phyloP scores from a whole-genome alignment of 1,140 invertebrate species.

The Drosophila dunni region DNA sequence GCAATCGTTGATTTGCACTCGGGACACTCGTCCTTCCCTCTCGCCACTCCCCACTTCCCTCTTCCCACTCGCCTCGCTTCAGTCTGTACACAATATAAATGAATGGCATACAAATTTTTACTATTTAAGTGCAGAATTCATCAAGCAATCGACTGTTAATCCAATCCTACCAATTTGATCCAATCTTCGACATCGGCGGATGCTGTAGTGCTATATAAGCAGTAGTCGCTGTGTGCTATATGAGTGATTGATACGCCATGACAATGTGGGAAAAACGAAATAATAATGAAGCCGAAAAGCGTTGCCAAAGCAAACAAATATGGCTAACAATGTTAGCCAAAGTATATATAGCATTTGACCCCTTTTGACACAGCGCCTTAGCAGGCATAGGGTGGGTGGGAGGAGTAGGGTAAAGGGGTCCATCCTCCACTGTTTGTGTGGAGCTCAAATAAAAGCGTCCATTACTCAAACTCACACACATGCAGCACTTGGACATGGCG shows the following conservation, averaged over 20 bases:
- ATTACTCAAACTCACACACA: conserved; percentile 74
- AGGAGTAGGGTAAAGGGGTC: background rate
- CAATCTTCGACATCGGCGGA: conserved; percentile 1
- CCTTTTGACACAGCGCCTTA: conserved; percentile 70
- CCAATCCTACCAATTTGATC: conserved; percentile 12
- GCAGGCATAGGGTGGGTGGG: background rate
- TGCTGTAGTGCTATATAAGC: conserved; percentile 4
- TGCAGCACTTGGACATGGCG: conserved; percentile 11
- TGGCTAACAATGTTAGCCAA: conserved; percentile 38
- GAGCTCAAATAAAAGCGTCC: conserved; percentile 79
- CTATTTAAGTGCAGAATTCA: conserved; percentile 63
- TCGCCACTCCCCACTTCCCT: background rate
- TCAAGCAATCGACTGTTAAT: conserved; percentile 44
- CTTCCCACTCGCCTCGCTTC: conserved; percentile 9
- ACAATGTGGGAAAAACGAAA: conserved; percentile 52
- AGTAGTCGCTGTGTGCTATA: conserved; percentile 10
- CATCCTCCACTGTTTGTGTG: conserved; percentile 26
- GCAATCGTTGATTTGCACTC: conserved; percentile 50
- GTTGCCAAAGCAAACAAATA: conserved; percentile 48
- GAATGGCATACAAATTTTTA: conserved; percentile 75
- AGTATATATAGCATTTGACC: conserved; percentile 73
- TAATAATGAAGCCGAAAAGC: conserved; percentile 52
- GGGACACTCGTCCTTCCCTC: conserved; percentile 14
- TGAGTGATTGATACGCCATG: conserved; percentile 75
- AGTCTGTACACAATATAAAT: conserved; percentile 67